Percentiles rank a stretch among this genome's conserved stretches.
These are phyloP conservation scores for Syngnathus acus DNA, from an alignment of 2,797 vertebrate genomes.

Conservation along the genomic window DNA sequence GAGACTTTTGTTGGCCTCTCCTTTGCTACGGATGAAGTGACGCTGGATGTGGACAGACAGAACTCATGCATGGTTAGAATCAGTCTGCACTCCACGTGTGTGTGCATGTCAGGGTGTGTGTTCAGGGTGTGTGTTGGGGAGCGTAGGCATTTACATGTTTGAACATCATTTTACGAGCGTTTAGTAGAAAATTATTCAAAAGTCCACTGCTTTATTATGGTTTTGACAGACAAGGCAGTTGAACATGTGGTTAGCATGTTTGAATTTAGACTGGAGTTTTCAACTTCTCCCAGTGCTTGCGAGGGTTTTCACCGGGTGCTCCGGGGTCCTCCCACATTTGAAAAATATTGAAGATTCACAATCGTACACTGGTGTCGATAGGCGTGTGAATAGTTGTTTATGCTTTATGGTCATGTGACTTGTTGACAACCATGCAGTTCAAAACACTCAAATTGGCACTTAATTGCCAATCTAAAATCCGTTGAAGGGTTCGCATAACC, in stretches of 20 bases:
- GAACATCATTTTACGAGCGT: not conserved
- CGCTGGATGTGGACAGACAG: constrained; percentile 1
- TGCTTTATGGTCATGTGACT: too few relatives aligned
- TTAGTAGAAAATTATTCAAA: not conserved
- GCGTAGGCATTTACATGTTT: not conserved
- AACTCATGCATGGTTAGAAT: constrained; percentile 4
- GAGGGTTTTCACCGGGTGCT: not conserved
- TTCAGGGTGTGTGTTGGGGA: not conserved
- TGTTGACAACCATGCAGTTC: too few relatives aligned
- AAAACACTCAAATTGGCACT: too few relatives aligned
- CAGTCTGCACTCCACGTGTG: not conserved
- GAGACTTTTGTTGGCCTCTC: not conserved
- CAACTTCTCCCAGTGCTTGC: not conserved
- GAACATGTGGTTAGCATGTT: not conserved
- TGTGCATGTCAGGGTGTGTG: not conserved
- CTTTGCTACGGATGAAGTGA: not conserved
- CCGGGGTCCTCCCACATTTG: too few relatives aligned
- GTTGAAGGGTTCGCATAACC: too few relatives aligned
- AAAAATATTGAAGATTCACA: too few relatives aligned
- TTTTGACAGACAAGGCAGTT: not conserved
- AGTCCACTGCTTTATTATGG: not conserved
- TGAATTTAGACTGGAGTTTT: not conserved
- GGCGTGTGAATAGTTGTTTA: too few relatives aligned
- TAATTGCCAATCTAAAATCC: too few relatives aligned
- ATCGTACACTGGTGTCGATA: too few relatives aligned